Evolutionary conservation across 2,888 invertebrate species (phyloP).

Genomic region (Caenorhabditis sp.): DNA sequence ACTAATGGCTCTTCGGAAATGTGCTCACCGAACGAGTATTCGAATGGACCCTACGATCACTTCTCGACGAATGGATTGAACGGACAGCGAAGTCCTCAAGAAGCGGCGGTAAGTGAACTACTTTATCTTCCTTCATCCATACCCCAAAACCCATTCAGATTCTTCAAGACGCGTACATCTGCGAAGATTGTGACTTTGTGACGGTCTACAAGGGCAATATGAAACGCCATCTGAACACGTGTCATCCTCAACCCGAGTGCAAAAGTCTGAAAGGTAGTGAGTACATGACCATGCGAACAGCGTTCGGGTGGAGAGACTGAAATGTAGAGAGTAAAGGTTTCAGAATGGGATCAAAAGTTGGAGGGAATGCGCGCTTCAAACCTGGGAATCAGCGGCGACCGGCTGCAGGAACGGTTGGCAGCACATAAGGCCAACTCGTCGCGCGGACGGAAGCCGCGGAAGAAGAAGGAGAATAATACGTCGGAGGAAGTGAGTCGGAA

Average conservation of each 20-base stretch:
- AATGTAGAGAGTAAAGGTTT: too few relatives aligned
- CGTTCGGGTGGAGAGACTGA: not conserved
- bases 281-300: too few relatives aligned
- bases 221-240: constrained; percentile 76
- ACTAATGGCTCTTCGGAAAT: constrained; percentile 25
- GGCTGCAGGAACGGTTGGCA: constrained; percentile 61
- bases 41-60: constrained; percentile 14
- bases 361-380: constrained; percentile 69
- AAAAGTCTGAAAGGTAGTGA: constrained; percentile 58
- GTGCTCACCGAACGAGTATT: constrained; percentile 47
- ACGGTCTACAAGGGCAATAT: constrained; percentile 78
- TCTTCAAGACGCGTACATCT: constrained; percentile 73
- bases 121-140: not conserved
- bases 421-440: constrained; percentile 69
- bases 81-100: constrained; percentile 9
- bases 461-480: constrained; percentile 56
- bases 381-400: constrained; percentile 65
- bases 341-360: constrained; percentile 64
- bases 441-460: constrained; percentile 66
- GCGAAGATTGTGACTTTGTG: constrained; percentile 74
- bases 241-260: constrained; percentile 64
- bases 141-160: constrained; percentile 8
- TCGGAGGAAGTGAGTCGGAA: constrained; percentile 46
- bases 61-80: constrained; percentile 11
- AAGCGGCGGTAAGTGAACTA: constrained; percentile 6